These are phyloP conservation scores for Formicarius rufipectus DNA, from an alignment of 2,113 vertebrate species.

Conservation along the genomic window DNA sequence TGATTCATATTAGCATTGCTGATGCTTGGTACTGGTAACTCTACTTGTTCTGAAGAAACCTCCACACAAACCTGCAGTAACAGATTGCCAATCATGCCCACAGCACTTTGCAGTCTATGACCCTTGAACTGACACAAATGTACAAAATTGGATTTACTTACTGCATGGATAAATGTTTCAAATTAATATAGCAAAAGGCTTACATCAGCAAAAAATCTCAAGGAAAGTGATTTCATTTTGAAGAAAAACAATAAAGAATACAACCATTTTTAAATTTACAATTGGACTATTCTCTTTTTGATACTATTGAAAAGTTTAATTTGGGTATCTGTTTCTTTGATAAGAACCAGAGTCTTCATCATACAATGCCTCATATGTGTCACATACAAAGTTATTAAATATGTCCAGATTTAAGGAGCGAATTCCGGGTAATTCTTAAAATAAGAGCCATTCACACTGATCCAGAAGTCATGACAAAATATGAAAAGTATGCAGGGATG, in stretches of 20 bases:
- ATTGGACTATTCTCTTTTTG: not conserved
- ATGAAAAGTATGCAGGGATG: not conserved
- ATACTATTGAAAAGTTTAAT: conserved; percentile 36
- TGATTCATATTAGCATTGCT: not conserved
- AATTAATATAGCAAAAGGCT: not conserved
- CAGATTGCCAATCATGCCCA: not conserved
- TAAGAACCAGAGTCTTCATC: conserved; percentile 45
- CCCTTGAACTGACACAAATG: not conserved
- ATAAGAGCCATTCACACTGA: conserved; percentile 34
- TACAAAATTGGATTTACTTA: conserved; percentile 16
- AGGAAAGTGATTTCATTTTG: conserved; percentile 29
- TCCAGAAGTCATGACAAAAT: conserved; percentile 32
- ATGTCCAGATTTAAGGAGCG: not conserved
- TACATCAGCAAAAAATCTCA: not conserved
- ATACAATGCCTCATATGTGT: conserved; percentile 30
- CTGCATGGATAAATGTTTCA: conserved; percentile 20
- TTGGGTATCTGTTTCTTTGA: conserved; percentile 57
- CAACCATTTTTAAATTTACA: not conserved
- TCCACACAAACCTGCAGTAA: not conserved
- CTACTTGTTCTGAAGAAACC: not conserved
- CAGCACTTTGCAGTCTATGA: not conserved
- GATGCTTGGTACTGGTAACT: not conserved
- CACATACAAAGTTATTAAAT: conserved; percentile 20
- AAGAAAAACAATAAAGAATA: not conserved
- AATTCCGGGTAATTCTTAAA: conserved; percentile 47